Conservation (phyloP, 2,113 vertebrate species). For the Eretmochelys imbricata region DNA sequence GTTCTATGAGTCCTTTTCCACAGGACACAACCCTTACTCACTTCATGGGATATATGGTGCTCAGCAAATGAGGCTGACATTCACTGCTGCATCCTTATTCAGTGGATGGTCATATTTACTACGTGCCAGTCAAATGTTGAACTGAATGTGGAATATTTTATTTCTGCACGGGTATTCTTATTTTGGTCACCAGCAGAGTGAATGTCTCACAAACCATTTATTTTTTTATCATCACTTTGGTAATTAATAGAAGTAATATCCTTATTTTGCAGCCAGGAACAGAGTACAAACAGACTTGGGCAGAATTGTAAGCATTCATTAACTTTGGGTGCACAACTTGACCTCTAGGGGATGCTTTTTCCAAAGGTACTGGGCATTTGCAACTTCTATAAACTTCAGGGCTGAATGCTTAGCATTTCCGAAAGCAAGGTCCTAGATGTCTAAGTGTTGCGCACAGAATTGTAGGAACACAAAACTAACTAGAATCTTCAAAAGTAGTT, state of each 20-base stretch:
- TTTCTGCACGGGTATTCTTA: not conserved
- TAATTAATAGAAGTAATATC: not conserved
- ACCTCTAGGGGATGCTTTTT: not conserved
- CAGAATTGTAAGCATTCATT: not conserved
- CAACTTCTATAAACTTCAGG: not conserved
- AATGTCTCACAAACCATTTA: not conserved
- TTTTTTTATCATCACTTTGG: not conserved
- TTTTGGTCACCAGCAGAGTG: not conserved
- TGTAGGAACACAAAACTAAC: not conserved
- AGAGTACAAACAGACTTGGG: not conserved
- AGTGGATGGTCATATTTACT: not conserved
- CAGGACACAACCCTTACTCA: not conserved
- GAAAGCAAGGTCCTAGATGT: not conserved
- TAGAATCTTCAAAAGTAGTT: not conserved
- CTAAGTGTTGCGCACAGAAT: not conserved
- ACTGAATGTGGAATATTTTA: not conserved
- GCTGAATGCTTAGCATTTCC: not conserved
- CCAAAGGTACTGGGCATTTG: not conserved
- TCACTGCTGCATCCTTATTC: not conserved
- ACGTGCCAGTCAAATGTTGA: not conserved
- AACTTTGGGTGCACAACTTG: not conserved
- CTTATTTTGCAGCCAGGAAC: not conserved
- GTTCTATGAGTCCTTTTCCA: not conserved
- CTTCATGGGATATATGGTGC: not conserved
- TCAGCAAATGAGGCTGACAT: not conserved